Base-by-base conservation (phyloP, 1,140 invertebrate species). In the Micrasema longulum region DNA sequence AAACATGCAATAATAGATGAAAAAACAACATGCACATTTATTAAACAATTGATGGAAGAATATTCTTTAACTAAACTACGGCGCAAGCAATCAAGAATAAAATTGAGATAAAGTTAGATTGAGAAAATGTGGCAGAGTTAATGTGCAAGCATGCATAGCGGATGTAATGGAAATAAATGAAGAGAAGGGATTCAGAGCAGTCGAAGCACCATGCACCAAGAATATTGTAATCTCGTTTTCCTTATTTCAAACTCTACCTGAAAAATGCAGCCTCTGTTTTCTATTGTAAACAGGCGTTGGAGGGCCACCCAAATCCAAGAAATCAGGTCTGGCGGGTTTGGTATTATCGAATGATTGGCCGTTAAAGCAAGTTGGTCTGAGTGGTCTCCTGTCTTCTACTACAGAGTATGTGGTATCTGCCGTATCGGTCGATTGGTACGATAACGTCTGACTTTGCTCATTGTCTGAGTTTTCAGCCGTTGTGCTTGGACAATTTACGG, bases 231-330 rank as follows among this genome's bases (percentile, higher is more conserved):
- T 22, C 41, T 64, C 23, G 60, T 41, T 64, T 60, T 60, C 60
- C 23, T 64, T 64, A 64, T 64, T 41, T 48, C 41, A 65, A 52
- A 75, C 74, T 69, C 74, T 83, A 85, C 84, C 84, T 84, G 83
- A 83, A 83, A 85, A 81, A 80, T 83, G 84, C 78, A 84, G 78
- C 76, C 84, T 84, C 83, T 84, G 82, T 80, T 85, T 83, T 81
- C 83, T 85, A 84, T 82, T 80, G 79, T 78, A 79, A 76, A 80
- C 78, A 78, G 83, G 74, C 68, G 73, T 77, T 67, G 73, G 74
- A 47, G 70, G 71, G 69, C 72, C 76, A 43, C 66, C 74, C 71
- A 81, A 73, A 74, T 81, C 78, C 64, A 80, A 74, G 68, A 79
- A 81, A 69, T 80, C 76, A 72, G 77, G 76, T 72, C 75, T 74